Evolutionary conservation across 1,140 invertebrate species (phyloP), one percentile per base, ranked within the genome.

Genomic region (Pomphorhynchus laevis): DNA sequence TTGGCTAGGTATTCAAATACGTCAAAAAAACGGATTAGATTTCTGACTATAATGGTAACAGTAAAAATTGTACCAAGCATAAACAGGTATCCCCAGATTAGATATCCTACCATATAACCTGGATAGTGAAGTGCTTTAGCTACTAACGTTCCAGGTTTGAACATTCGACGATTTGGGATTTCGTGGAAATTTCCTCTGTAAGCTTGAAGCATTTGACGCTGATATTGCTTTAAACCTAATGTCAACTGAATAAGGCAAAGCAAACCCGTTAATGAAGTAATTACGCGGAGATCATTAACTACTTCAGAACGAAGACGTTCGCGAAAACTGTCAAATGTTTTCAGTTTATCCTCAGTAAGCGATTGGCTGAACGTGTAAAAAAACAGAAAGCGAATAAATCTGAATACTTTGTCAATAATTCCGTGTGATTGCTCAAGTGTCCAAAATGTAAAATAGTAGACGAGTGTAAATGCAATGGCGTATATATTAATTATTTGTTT

Each of bases 21-120:
- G n/a, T n/a, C n/a, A n/a, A n/a, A n/a, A n/a, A n/a, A n/a, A n/a
- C n/a, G n/a, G 12, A 37, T 32, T 12, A 41, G 11, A 1, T 35
- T 12, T 25, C 36, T 41, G 8, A 35, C 2, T 4, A 24, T 3
- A 4, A 41, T 8, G 17, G 20, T 41, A 3, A 35, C 17, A 5
- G 2, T 8, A 2, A 41, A 17, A 8, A 41, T 14, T 5, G 27
- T 29, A 8, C 23, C 24, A 35, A 35, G 17, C 12, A 41, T 21
- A 22, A 41, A 23, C 22, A 41, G 5, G 20, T 42, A 42, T 6
- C 41, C 41, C 41, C 41, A 42, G 4, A 42, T 14, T 14, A 42
- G 17, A 34, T 42, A 42, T 12, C 41, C 41, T 24, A 42, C 38
- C 20, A 33, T 25, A n/a, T 37, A 42, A 9, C 41, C 41, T 12